phyloP scores from a whole-genome alignment of 2,113 vertebrate genomes.

The Struthio camelus region DNA sequence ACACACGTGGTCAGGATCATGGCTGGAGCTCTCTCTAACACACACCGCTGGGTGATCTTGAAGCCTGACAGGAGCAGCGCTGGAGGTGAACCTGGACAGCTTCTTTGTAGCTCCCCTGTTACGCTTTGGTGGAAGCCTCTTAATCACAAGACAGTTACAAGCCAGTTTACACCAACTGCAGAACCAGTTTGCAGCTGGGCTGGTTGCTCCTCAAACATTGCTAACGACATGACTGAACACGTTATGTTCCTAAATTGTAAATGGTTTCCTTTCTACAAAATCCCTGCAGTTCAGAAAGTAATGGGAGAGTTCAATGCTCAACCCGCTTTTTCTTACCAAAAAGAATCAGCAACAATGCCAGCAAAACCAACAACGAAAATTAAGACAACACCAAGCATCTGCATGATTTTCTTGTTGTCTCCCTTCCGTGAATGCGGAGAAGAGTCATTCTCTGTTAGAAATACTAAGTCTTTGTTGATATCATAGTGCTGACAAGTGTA shows the following conservation, averaged over 20 bases:
- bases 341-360: background rate
- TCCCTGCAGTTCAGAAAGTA: background rate
- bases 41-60: background rate
- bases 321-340: background rate
- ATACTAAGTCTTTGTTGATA: slow-evolving; percentile 75
- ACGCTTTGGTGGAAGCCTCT: background rate
- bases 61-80: background rate
- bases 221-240: background rate
- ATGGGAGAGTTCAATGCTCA: background rate
- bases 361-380: background rate
- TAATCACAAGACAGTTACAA: background rate
- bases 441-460: slow-evolving; percentile 49
- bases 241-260: background rate
- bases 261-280: background rate
- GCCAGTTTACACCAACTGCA: background rate
- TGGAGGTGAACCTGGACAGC: background rate
- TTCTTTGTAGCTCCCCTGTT: background rate
- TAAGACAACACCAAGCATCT: slow-evolving; percentile 44
- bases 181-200: background rate
- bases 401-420: background rate
- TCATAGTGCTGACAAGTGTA: slow-evolving; percentile 79
- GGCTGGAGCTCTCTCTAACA: background rate
- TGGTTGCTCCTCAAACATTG: background rate
- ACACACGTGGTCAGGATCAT: background rate
- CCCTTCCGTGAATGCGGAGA: slow-evolving; percentile 6